Evolutionary conservation across 2,113 vertebrate species (phyloP).

Genomic region (Falcunculus frontatus): DNA sequence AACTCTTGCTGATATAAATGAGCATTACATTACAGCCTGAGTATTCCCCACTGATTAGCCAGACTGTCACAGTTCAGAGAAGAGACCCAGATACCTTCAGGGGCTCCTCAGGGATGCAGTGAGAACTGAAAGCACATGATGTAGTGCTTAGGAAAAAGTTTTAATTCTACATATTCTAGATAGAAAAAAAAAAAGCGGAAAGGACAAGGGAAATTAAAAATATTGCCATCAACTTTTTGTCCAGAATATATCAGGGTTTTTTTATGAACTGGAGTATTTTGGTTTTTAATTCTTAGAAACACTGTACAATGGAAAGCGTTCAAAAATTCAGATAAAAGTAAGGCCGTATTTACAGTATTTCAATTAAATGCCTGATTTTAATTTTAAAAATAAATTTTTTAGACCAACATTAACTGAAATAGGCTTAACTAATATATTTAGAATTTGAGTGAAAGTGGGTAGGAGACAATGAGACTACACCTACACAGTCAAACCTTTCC

Average conservation of each 20-base stretch:
- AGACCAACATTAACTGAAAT: not conserved
- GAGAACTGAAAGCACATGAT: not conserved
- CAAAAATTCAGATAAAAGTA: not conserved
- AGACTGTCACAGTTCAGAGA: not conserved
- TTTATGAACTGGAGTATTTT: not conserved
- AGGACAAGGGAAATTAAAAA: not conserved
- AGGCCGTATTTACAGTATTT: not conserved
- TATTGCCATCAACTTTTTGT: not conserved
- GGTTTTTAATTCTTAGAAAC: not conserved
- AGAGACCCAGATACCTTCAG: not conserved
- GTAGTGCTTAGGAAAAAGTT: not conserved
- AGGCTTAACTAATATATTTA: not conserved
- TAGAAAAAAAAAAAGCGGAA: not conserved
- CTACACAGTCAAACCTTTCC: not conserved
- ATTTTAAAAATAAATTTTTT: not conserved
- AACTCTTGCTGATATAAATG: not conserved
- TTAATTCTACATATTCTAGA: not conserved
- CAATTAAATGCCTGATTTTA: not conserved
- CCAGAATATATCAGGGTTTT: not conserved
- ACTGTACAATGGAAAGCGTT: rapidly evolving
- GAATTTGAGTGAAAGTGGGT: not conserved
- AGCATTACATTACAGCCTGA: not conserved
- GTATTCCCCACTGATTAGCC: not conserved
- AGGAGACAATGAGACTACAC: not conserved
- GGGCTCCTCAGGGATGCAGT: not conserved